phyloP scores from a whole-genome alignment of 2,888 invertebrate species.

The Stenotaenia linearis region DNA sequence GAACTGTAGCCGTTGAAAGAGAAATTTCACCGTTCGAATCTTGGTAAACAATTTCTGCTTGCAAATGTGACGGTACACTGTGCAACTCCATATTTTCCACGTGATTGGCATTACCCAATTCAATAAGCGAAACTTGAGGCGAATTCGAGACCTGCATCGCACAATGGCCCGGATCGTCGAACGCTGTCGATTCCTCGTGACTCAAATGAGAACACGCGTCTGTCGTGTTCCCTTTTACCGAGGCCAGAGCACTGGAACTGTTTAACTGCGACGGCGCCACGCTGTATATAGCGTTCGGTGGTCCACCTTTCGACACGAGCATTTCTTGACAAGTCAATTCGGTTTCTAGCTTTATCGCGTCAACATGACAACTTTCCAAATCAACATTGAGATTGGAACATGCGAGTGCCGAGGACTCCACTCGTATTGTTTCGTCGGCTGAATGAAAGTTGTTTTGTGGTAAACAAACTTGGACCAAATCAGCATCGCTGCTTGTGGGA shows the following conservation, averaged over 20 bases:
- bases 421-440: background rate
- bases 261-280: constrained; percentile 34
- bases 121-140: background rate
- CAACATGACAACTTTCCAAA: background rate
- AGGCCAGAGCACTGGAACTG: background rate
- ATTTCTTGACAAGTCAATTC: background rate
- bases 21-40: background rate
- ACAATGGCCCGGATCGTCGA: no score
- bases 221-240: background rate
- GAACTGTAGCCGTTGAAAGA: background rate
- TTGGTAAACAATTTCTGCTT: constrained; percentile 26
- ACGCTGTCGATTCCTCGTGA: background rate
- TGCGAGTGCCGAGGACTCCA: background rate
- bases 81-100: background rate
- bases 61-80: background rate
- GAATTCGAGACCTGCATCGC: no score
- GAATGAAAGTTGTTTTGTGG: background rate
- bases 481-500: background rate
- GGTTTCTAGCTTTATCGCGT: background rate
- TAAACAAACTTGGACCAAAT: background rate
- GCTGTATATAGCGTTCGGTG: constrained; percentile 34
- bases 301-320: background rate
- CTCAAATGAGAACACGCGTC: background rate
- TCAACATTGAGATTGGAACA: background rate
- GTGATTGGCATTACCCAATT: background rate